These are phyloP conservation scores for Ochotona curzoniae DNA, from an alignment of 2,113 vertebrate genomes.

Conservation along the genomic window DNA sequence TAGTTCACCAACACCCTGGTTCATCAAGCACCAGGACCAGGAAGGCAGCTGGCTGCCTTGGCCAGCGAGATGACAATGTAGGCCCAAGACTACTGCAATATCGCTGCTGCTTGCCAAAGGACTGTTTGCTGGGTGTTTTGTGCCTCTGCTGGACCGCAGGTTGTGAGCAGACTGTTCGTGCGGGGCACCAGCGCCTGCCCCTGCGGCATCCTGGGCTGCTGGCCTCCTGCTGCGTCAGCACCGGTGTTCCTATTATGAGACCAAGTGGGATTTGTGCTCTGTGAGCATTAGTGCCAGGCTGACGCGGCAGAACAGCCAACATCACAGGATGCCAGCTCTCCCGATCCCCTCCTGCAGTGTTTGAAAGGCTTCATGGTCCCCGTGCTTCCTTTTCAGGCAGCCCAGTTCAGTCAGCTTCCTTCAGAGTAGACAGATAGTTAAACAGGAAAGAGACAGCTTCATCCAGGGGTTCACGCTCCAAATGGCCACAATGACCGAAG, in stretches of 20 bases:
- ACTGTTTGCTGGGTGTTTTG: background rate
- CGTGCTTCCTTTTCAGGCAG: background rate
- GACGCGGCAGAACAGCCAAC: constrained; percentile 51
- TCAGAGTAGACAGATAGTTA: background rate
- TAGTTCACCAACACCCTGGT: background rate
- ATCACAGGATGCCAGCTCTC: background rate
- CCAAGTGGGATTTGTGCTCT: constrained; percentile 71
- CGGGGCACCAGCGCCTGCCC: background rate
- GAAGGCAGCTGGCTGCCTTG: background rate
- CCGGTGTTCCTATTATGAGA: constrained; percentile 61
- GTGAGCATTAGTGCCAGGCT: constrained; percentile 53
- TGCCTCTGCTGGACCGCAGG: background rate
- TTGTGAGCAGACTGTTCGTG: background rate
- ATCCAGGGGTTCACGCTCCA: too few species aligned
- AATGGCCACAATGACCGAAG: too few species aligned
- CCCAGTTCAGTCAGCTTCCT: background rate
- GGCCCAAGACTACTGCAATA: background rate
- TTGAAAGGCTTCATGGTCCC: background rate
- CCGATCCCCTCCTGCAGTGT: background rate
- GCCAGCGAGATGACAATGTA: background rate
- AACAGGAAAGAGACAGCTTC: too few species aligned
- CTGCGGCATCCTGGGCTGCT: constrained; percentile 21
- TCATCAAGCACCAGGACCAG: too few species aligned
- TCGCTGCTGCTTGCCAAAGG: background rate
- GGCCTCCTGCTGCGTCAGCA: constrained; percentile 66